Percentiles rank a stretch among this genome's conserved stretches.
phyloP scores from a whole-genome alignment of 2,888 invertebrate genomes.

The Parthenolecanium corni region DNA sequence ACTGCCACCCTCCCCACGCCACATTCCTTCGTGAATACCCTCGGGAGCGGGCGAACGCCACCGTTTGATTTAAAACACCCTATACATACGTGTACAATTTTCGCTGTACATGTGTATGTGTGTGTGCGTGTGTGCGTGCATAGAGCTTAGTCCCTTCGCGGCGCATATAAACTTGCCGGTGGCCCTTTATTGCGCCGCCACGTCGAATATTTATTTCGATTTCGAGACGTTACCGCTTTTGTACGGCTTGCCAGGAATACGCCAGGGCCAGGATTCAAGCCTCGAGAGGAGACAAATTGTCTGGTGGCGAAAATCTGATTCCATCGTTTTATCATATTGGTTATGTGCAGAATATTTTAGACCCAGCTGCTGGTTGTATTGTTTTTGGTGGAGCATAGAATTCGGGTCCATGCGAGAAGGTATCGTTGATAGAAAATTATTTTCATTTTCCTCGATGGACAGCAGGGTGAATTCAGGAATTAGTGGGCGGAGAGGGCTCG shows the following conservation, averaged over 20 bases:
- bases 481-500: too few relatives aligned
- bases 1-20: background rate
- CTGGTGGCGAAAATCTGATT: background rate
- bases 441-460: too few relatives aligned
- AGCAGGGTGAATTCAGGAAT: too few relatives aligned
- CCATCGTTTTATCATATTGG: too few relatives aligned
- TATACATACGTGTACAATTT: too few relatives aligned
- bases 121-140: too few relatives aligned
- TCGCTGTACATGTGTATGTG: too few relatives aligned
- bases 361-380: too few relatives aligned
- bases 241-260: background rate
- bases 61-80: conserved; percentile 10
- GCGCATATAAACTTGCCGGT: conserved; percentile 11
- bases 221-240: conserved; percentile 1
- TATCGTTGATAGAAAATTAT: too few relatives aligned
- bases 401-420: too few relatives aligned
- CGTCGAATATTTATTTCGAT: conserved; percentile 15
- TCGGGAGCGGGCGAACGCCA: conserved; percentile 4
- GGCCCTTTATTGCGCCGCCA: conserved; percentile 2
- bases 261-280: background rate
- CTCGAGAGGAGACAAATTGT: background rate
- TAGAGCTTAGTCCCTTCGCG: background rate
- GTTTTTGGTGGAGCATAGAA: too few relatives aligned
- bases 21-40: conserved; percentile 1
- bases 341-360: too few relatives aligned